phyloP scores from a whole-genome alignment of 2,797 vertebrate species.

The Poeciliopsis presidionis region DNA sequence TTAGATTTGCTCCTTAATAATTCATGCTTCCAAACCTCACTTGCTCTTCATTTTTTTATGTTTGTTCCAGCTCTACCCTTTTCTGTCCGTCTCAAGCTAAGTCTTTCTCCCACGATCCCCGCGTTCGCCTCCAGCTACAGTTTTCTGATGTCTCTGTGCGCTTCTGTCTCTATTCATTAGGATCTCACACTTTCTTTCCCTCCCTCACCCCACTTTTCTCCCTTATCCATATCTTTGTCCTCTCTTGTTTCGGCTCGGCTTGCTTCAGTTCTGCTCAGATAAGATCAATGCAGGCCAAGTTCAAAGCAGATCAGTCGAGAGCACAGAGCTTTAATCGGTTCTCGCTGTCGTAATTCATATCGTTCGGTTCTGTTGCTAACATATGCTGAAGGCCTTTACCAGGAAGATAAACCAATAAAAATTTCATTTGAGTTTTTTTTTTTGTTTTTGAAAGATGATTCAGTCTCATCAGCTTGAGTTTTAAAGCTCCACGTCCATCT shows the following conservation, averaged over 20 bases:
- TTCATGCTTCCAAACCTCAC: conserved; percentile 64
- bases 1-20: conserved; percentile 72
- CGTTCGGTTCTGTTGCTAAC: background rate
- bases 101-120: conserved; percentile 36
- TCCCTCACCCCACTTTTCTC: background rate
- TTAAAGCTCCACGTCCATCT: conserved; percentile 43
- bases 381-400: background rate
- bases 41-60: conserved; percentile 56
- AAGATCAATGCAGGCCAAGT: conserved; percentile 25
- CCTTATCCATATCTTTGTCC: conserved; percentile 34
- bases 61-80: conserved; percentile 17
- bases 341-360: background rate
- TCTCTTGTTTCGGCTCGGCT: conserved; percentile 39
- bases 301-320: conserved; percentile 18
- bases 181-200: conserved; percentile 15
- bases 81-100: conserved; percentile 4
- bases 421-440: background rate
- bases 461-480: conserved; percentile 25
- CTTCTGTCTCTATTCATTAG: conserved; percentile 58
- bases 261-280: conserved; percentile 35
- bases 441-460: conserved; percentile 22
- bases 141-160: conserved; percentile 36
- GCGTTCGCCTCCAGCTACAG: conserved; percentile 20
- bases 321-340: conserved; percentile 11
- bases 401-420: background rate